Percentiles rank a stretch among this genome's conserved stretches.
phyloP scores from a whole-genome alignment of 2,888 invertebrate species.

The Cataglyphis rosenhaueri region DNA sequence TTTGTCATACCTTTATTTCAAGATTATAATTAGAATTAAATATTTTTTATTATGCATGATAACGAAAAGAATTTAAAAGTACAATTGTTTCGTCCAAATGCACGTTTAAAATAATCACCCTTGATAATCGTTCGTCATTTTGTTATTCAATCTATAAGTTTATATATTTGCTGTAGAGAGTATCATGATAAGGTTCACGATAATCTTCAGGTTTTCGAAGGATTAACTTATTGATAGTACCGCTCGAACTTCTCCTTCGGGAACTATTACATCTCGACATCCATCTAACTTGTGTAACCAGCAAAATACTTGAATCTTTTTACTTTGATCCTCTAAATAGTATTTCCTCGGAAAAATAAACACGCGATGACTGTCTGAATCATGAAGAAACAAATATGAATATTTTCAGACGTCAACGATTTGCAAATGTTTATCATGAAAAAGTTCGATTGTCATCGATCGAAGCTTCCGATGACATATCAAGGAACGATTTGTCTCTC shows the following conservation, averaged over 20 bases:
- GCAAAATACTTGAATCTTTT: background rate
- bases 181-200: conserved; percentile 6
- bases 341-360: conserved; percentile 5
- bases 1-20: background rate
- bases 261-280: conserved; percentile 2
- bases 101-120: background rate
- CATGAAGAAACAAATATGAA: background rate
- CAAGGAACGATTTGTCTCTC: conserved; percentile 4
- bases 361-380: background rate
- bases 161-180: background rate
- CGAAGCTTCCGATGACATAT: conserved; percentile 17
- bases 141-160: background rate
- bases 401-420: conserved; percentile 1
- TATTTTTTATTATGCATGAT: background rate
- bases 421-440: background rate
- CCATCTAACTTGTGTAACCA: background rate
- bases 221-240: background rate
- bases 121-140: background rate
- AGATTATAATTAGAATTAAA: background rate
- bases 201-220: background rate
- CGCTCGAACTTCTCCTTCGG: background rate
- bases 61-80: background rate
- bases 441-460: background rate
- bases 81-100: background rate
- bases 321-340: background rate